phyloP scores from a whole-genome alignment of 2,888 invertebrate genomes.

The Yponomeuta plumbellus region DNA sequence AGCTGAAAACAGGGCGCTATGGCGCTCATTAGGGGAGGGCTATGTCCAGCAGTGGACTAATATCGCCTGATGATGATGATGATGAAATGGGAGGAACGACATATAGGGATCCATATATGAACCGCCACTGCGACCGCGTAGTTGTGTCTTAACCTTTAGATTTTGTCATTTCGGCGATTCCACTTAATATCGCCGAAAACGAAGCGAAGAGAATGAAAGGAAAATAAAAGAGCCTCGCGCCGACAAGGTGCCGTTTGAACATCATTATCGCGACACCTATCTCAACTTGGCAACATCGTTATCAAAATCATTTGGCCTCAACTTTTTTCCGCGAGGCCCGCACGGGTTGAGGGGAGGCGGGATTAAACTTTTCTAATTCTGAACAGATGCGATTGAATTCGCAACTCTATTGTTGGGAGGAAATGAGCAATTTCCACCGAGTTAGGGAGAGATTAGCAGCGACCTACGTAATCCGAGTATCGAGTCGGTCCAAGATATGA shows the following conservation, averaged over 20 bases:
- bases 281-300: slow-evolving; percentile 8
- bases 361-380: slow-evolving; percentile 18
- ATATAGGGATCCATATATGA: too few species aligned
- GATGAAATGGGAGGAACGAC: too few species aligned
- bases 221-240: neutral
- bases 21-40: too few species aligned
- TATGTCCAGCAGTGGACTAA: too few species aligned
- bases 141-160: too few species aligned
- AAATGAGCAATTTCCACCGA: slow-evolving; percentile 48
- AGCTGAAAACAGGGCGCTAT: too few species aligned
- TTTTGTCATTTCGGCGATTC: neutral
- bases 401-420: slow-evolving; percentile 25
- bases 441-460: slow-evolving; percentile 53
- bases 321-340: slow-evolving; percentile 9
- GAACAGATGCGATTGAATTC: slow-evolving; percentile 19
- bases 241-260: neutral
- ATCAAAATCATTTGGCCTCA: neutral
- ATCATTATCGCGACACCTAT: slow-evolving; percentile 3
- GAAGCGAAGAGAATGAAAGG: neutral
- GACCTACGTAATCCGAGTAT: slow-evolving; percentile 49
- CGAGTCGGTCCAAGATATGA: slow-evolving; percentile 38
- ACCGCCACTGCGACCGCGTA: too few species aligned
- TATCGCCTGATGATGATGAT: too few species aligned
- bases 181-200: neutral
- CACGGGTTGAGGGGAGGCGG: slow-evolving; percentile 12